A percentile compares a stretch with the other conserved stretches of the same genome.
Evolutionary conservation across 35 echinoderm and acorn worm genomes (phyloP).

Genomic region (Ophiothrix spiculata): DNA sequence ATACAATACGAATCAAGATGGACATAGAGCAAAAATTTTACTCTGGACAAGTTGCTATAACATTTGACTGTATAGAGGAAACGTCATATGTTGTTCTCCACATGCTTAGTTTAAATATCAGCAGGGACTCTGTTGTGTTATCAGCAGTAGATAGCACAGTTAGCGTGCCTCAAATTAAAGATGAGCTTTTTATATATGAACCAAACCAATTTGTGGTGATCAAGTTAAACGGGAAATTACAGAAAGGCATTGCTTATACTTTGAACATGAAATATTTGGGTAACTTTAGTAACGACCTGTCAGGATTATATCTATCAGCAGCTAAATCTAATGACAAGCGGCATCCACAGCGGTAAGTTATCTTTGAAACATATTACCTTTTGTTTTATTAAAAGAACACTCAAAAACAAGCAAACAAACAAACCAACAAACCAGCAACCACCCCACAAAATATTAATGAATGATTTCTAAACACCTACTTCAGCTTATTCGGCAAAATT

Average conservation of each 20-base stretch:
- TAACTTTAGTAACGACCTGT: not conserved
- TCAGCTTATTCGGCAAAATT: no score
- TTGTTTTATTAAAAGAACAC: no score
- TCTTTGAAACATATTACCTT: no score
- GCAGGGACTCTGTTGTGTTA: not conserved
- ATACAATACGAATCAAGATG: not conserved
- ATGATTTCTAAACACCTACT: no score
- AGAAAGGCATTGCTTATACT: not conserved
- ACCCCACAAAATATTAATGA: no score
- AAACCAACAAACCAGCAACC: no score
- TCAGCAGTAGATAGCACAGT: not conserved
- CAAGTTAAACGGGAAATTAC: not conserved
- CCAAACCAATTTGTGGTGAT: not conserved
- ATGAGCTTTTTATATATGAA: constrained; percentile 5
- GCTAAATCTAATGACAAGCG: not conserved
- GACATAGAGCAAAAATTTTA: not conserved
- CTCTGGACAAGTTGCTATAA: not conserved
- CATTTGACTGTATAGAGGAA: not conserved
- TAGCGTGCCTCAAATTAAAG: not conserved
- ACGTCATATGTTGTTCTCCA: not conserved
- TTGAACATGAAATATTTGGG: not conserved
- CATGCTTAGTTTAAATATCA: constrained; percentile 1
- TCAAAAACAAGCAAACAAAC: no score
- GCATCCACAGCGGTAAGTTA: not conserved
- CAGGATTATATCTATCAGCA: not conserved